Evolutionary conservation across 1,140 invertebrate genomes (phyloP), one percentile per base, ranked within the genome.

Genomic region (Drosophila littoralis): DNA sequence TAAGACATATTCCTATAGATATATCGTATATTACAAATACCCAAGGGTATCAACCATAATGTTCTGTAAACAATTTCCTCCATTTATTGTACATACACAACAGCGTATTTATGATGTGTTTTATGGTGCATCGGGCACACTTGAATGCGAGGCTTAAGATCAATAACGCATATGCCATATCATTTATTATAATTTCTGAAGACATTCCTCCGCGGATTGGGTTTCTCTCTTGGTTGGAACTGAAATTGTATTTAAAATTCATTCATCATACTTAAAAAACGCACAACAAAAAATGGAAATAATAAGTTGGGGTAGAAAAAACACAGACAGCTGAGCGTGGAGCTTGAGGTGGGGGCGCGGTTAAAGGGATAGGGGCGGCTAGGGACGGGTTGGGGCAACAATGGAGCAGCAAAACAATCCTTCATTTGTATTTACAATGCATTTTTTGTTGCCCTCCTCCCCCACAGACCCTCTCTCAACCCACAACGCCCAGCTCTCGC

Each of bases 191-290:
- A 61, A 75, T 63, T 28, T 28, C 22, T 5, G 4, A 5, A 28
- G 22, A 28, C 2, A 28, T 28, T 28, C 22, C 22, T 28, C 4
- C 22, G 22, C 5, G 22, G 22, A 28, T 28, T 28, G 22, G 4
- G 54, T 33, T n/a, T 22, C 54, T 40, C 22, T 17, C 36, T 32
- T 17, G 15, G 40, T 50, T 64, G 67, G 68, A 77, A 46, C 67
- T 76, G 67, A 60, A 76, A 73, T 86, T 89, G 71, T 73, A 89
- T 88, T 88, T 82, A 88, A 86, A 86, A 86, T 86, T 83, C 83
- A 86, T 86, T 86, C 79, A 83, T 86, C 83, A 86, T 86, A 83
- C 83, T 79, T 81, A 85, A 85, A 52, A 58, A 67, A 46, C 28
- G 28, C 22, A 28, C 22, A 28, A 28, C 3, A 28, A 54, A 59